Conservation (phyloP, 2,797 vertebrate species). For the Acanthornis magna region DNA sequence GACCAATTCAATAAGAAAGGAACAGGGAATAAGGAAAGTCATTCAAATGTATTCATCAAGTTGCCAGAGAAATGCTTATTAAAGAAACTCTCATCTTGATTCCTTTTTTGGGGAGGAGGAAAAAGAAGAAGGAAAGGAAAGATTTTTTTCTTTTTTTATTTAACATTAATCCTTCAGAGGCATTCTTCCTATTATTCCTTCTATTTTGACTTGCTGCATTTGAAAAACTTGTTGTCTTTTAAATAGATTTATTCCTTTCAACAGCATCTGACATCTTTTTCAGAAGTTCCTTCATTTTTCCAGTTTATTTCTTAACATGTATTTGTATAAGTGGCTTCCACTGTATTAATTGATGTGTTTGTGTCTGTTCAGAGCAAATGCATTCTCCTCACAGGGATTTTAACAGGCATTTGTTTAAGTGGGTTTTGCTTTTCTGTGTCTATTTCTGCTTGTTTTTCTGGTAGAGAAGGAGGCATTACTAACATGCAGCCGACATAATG, state of each 20-base stretch:
- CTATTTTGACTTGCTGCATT: conserved; percentile 61
- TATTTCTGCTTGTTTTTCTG: conserved; percentile 69
- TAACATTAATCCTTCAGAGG: conserved; percentile 53
- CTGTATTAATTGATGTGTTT: conserved; percentile 77
- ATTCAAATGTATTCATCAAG: conserved; percentile 62
- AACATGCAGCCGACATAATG: conserved; percentile 68
- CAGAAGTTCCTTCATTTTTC: conserved; percentile 52
- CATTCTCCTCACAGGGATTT: conserved; percentile 62
- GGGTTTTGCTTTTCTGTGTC: conserved; percentile 66
- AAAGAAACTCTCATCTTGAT: conserved; percentile 49
- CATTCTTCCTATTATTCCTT: conserved; percentile 47
- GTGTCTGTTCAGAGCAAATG: conserved; percentile 71
- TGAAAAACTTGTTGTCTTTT: conserved; percentile 59
- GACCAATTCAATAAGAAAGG: conserved; percentile 63
- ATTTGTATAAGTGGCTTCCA: conserved; percentile 78
- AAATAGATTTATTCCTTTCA: conserved; percentile 55
- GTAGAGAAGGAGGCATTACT: conserved; percentile 52
- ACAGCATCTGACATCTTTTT: conserved; percentile 46
- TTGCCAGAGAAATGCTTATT: conserved; percentile 56
- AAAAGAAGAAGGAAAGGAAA: conserved; percentile 2
- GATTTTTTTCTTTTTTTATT: neutral
- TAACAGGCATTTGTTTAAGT: conserved; percentile 72
- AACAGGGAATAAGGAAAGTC: conserved; percentile 52
- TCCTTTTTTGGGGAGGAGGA: neutral
- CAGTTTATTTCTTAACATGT: conserved; percentile 69